Evolutionary conservation across 2,888 invertebrate genomes (phyloP).

Genomic region (Leuctra nigra): DNA sequence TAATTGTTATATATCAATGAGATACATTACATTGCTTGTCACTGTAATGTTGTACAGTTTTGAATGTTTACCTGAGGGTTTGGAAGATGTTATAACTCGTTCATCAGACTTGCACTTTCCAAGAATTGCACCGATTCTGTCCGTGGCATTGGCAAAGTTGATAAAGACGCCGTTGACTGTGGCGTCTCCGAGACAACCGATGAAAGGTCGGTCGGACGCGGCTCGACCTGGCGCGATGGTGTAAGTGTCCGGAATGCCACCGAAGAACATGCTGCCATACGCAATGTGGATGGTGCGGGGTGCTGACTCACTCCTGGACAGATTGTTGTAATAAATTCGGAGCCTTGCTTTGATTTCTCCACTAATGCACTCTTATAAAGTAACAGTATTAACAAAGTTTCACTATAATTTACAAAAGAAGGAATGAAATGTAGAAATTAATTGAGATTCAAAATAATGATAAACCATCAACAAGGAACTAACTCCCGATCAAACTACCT

Average conservation of each 20-base stretch:
- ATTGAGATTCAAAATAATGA: too few species aligned
- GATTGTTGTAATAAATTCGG: too few species aligned
- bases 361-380: too few species aligned
- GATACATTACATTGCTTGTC: too few species aligned
- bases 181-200: slow-evolving; percentile 90
- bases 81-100: slow-evolving; percentile 2
- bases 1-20: too few species aligned
- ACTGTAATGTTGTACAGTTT: background rate
- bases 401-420: too few species aligned
- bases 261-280: slow-evolving; percentile 72
- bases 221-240: slow-evolving; percentile 45
- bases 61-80: background rate
- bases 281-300: slow-evolving; percentile 55
- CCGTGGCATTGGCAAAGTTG: slow-evolving; percentile 66
- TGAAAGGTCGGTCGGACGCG: slow-evolving; percentile 58
- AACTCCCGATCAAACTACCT: slow-evolving; percentile 41
- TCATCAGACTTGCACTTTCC: slow-evolving; percentile 47
- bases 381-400: too few species aligned
- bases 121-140: slow-evolving; percentile 51
- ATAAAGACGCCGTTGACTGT: slow-evolving; percentile 76
- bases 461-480: slow-evolving; percentile 5
- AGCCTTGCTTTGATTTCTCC: too few species aligned
- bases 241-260: slow-evolving; percentile 66
- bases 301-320: slow-evolving; percentile 46
- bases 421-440: too few species aligned